phyloP scores from a whole-genome alignment of 2,113 vertebrate species.

The Rhinoderma darwinii region DNA sequence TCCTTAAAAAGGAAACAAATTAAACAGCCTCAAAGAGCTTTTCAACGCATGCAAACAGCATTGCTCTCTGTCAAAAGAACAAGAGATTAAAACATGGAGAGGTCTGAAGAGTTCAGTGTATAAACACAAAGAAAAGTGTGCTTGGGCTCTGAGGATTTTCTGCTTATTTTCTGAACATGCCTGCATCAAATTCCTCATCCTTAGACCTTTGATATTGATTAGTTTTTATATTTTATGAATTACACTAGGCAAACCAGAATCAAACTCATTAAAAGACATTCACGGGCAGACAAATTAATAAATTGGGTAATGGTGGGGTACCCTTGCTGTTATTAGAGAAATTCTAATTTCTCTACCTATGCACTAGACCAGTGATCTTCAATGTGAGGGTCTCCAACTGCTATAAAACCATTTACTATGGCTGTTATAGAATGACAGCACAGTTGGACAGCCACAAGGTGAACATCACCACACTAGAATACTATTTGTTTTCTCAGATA shows the following conservation, averaged over 20 bases:
- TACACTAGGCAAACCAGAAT: background rate
- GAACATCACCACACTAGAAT: too few species aligned
- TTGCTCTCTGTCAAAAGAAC: slow-evolving; percentile 31
- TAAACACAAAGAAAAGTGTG: slow-evolving; percentile 32
- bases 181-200: background rate
- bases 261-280: background rate
- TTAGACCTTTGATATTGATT: slow-evolving; percentile 36
- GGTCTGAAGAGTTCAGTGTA: slow-evolving; percentile 17
- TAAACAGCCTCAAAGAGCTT: slow-evolving; percentile 43
- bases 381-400: background rate
- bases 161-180: slow-evolving; percentile 5
- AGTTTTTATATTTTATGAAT: background rate
- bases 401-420: background rate
- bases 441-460: too few species aligned
- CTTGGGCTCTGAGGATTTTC: background rate
- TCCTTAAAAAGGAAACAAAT: slow-evolving; percentile 42
- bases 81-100: slow-evolving; percentile 42
- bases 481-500: too few species aligned
- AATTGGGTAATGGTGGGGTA: background rate
- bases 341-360: background rate
- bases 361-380: background rate
- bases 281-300: background rate
- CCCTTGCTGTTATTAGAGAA: background rate
- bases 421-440: too few species aligned
- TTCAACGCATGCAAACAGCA: slow-evolving; percentile 23